Percentiles rank a stretch among this genome's conserved stretches.
These are phyloP conservation scores for Drosophila suboccidentalis DNA, from an alignment of 2,888 invertebrate species.

Conservation along the genomic window DNA sequence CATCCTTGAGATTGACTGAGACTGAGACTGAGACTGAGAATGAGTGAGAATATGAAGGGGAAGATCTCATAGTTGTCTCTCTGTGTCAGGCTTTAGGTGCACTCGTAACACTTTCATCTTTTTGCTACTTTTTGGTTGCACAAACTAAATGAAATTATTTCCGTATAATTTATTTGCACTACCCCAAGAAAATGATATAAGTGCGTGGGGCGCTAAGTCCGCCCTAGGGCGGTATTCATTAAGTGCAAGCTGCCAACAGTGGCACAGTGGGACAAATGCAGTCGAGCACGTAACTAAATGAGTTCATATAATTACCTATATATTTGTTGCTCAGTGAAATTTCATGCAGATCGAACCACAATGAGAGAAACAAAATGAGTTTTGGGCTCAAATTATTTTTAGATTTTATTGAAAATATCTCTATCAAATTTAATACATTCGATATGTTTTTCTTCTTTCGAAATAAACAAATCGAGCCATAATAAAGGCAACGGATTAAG, in stretches of 20 bases:
- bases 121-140: constrained; percentile 43
- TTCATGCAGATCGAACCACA: no score
- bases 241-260: constrained; percentile 44
- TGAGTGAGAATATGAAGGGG: no score
- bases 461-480: no score
- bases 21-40: background rate
- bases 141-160: constrained; percentile 78
- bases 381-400: no score
- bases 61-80: background rate
- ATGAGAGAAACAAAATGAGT: no score
- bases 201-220: constrained; percentile 46
- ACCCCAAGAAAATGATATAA: constrained; percentile 65
- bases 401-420: no score
- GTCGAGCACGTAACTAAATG: background rate
- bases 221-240: constrained; percentile 62
- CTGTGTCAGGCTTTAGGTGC: constrained; percentile 11
- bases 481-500: no score
- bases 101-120: constrained; percentile 38
- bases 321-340: no score
- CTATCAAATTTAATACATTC: no score
- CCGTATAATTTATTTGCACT: constrained; percentile 78
- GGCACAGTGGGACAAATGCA: constrained; percentile 10
- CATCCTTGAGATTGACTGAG: constrained; percentile 9
- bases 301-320: background rate
- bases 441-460: no score